A percentile compares a stretch with the other conserved stretches of the same genome.
Conservation (phyloP, 1,140 invertebrate species). For the Ceratina calcarata region DNA sequence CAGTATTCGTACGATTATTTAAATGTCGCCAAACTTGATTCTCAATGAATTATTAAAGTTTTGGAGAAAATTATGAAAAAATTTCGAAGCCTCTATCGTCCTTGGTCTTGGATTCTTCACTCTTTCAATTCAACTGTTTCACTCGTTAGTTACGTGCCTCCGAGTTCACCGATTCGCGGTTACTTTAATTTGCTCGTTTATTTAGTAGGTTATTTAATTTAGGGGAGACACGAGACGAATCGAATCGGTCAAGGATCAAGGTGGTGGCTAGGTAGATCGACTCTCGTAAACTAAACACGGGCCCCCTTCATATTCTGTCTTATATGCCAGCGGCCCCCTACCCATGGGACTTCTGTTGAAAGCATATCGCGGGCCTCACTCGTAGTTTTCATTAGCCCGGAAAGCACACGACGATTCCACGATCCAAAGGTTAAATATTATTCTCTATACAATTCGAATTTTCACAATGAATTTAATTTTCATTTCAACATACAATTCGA, state of each 20-base stretch:
- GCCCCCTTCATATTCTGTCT: conserved; percentile 77
- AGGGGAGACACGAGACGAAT: neutral
- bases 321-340: conserved; percentile 76
- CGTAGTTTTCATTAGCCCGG: neutral
- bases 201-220: too few species aligned
- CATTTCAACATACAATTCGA: too few species aligned
- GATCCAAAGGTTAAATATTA: neutral
- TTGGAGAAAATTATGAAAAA: too few species aligned
- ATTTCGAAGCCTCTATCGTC: neutral
- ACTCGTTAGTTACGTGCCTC: neutral
- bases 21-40: neutral
- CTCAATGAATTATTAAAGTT: neutral
- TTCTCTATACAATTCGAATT: too few species aligned
- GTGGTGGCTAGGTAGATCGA: conserved; percentile 39
- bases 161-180: neutral
- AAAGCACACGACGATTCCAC: too few species aligned
- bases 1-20: neutral
- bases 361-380: too few species aligned
- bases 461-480: too few species aligned
- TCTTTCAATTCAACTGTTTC: neutral
- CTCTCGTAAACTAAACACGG: conserved; percentile 72
- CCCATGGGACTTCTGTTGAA: conserved; percentile 47
- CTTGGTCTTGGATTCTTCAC: neutral
- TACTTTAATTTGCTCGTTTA: neutral
- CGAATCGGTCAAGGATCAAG: neutral